Evolutionary conservation across 2,888 invertebrate species (phyloP).

Genomic region (Microctonus aethiopoides): DNA sequence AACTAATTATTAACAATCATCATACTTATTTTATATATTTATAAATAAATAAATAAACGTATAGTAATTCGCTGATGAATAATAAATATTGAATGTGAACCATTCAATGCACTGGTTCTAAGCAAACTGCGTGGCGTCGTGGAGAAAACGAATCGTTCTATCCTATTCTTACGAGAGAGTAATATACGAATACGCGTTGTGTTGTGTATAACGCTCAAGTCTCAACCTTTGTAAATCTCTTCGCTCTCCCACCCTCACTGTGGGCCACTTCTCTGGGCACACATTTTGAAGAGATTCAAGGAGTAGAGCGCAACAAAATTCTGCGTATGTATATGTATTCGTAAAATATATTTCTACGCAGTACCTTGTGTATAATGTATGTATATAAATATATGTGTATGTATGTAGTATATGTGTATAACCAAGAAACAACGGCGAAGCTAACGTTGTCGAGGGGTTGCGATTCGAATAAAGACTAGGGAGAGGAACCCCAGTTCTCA

Average conservation of each 20-base stretch:
- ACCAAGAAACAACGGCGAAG: too few relatives aligned
- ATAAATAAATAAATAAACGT: too few relatives aligned
- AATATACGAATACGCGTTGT: neutral
- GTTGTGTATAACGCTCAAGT: neutral
- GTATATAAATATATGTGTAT: too few relatives aligned
- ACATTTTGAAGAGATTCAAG: neutral
- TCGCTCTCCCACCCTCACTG: slow-evolving; percentile 5
- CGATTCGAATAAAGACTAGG: neutral
- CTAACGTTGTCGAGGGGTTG: too few relatives aligned
- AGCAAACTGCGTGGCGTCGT: neutral
- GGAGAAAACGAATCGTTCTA: neutral
- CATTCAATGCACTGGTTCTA: neutral
- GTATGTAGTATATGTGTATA: neutral
- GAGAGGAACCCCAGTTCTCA: neutral
- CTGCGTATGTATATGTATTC: too few relatives aligned
- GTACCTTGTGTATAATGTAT: too few relatives aligned
- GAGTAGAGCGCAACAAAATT: too few relatives aligned
- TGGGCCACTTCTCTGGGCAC: slow-evolving; percentile 4
- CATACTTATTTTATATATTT: too few relatives aligned
- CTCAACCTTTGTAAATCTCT: neutral
- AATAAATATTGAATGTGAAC: neutral
- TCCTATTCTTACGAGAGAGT: slow-evolving; percentile 3
- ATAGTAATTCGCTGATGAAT: too few relatives aligned
- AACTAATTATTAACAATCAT: too few relatives aligned
- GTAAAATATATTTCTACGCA: too few relatives aligned